Conservation (phyloP, 2,113 vertebrate genomes). For the Colossoma macropomum region DNA sequence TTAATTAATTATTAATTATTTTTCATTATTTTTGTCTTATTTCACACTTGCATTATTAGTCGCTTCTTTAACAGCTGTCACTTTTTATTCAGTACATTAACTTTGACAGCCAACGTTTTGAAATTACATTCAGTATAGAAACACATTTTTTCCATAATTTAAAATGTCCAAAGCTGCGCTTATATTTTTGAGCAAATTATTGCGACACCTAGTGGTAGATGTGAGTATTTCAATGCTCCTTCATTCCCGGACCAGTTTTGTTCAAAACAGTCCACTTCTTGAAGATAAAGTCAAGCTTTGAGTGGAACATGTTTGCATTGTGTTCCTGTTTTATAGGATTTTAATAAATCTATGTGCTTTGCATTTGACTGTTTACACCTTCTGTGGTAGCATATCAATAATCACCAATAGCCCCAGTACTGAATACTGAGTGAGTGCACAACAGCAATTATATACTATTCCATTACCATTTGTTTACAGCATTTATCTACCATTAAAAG, state of each 20-base stretch:
- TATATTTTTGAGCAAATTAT: constrained; percentile 32
- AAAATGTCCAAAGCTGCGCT: not conserved
- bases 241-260: not conserved
- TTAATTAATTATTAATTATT: too few relatives aligned
- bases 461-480: too few relatives aligned
- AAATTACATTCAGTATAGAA: not conserved
- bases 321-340: too few relatives aligned
- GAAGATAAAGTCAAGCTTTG: not conserved
- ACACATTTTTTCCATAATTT: not conserved
- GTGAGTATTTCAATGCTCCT: constrained; percentile 16
- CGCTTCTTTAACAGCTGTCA: too few relatives aligned
- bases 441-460: too few relatives aligned
- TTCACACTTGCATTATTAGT: too few relatives aligned
- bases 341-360: too few relatives aligned
- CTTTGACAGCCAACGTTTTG: not conserved
- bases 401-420: too few relatives aligned
- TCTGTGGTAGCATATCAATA: not conserved
- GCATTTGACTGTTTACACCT: not conserved
- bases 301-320: not conserved
- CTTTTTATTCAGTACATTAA: not conserved
- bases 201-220: constrained; percentile 63
- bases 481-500: not conserved
- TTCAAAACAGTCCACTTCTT: not conserved
- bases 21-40: too few relatives aligned
- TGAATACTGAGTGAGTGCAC: too few relatives aligned